Conservation (phyloP, 1,140 invertebrate species). For the Polypedilum pembai region DNA sequence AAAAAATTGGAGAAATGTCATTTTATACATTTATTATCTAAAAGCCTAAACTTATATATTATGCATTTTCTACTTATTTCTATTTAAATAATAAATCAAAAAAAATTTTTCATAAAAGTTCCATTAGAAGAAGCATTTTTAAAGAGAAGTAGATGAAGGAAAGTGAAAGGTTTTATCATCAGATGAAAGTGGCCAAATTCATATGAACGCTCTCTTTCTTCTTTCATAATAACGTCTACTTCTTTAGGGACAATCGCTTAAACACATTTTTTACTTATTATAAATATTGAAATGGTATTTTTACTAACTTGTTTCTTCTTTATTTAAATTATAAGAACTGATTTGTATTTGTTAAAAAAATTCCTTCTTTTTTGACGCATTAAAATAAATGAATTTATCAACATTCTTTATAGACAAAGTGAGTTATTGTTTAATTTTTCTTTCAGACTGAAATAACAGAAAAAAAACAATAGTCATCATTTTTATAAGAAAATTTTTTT, state of each 20-base stretch:
- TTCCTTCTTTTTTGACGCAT: slow-evolving; percentile 17
- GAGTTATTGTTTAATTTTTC: too few species aligned
- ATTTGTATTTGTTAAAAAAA: slow-evolving; percentile 8
- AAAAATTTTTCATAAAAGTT: neutral
- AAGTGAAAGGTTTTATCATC: neutral
- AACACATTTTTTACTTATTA: neutral
- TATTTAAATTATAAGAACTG: slow-evolving; percentile 16
- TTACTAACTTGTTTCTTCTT: slow-evolving; percentile 16
- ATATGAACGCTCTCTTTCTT: neutral
- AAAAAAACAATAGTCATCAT: too few species aligned
- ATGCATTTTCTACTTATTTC: slow-evolving; percentile 12
- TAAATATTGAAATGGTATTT: slow-evolving; percentile 22
- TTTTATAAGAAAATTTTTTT: too few species aligned
- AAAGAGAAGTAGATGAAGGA: neutral
- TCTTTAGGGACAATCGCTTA: neutral
- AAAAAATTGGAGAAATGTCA: neutral
- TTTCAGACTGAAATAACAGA: too few species aligned
- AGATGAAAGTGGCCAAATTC: neutral
- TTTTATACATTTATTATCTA: slow-evolving; percentile 15
- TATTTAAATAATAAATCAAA: neutral
- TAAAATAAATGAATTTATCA: slow-evolving; percentile 14
- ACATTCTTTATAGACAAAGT: neutral
- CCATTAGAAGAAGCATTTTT: neutral
- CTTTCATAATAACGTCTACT: too few species aligned
- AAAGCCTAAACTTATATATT: neutral